Base-by-base conservation (phyloP, 2,797 vertebrate genomes). In the Parauchenoglanis punctatus region DNA sequence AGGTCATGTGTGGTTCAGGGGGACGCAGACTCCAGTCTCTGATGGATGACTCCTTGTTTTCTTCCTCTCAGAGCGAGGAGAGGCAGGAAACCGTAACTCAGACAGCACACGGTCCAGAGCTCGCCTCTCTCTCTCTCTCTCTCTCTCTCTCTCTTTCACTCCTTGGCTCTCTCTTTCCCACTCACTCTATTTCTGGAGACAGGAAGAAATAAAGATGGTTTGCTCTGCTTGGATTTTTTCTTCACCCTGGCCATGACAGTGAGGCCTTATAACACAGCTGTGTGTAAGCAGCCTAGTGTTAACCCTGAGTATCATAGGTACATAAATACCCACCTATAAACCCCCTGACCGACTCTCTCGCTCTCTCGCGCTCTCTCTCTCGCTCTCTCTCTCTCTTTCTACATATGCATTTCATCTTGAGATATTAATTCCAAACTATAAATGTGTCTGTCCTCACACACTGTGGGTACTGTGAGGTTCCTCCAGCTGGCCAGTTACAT, bases 1-100 rank as follows among this genome's bases (percentile, higher is more conserved):
- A 86, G 84, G 93, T 95, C 93, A 94, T 88, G 93, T 93, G 94
- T 94, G 94, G 94, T 95, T 95, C 94, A 93, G 92, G 92, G 93
- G 93, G 93, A 95, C 92, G 91, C 93, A 94, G 93, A 94, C 93
- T 67, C 92, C 72, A 86, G 84, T 86, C 89, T 89, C 90, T 94
- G 94, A 95, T 94, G 92, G 90, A 95, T 94, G 91, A 86, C 92
- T 86, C 1, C 83, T 94, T 93, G 92, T 88, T 85, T 90, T 70
- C 77, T 92, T 93, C 94, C 93, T 90, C 46, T 84, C 68, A 52
- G 31, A 77, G 68, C 40, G 59, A 77, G 75, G 23, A 85, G 63
- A 87, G 83, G 84, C 90, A 91, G 90, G 90, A 91, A 91, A 91
- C 85, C 52, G 85, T 91, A 89, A 89, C 77, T 89, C 88, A 88